These are phyloP conservation scores for Diplodus puntazzo DNA, from an alignment of 2,797 vertebrate species.

Conservation along the genomic window DNA sequence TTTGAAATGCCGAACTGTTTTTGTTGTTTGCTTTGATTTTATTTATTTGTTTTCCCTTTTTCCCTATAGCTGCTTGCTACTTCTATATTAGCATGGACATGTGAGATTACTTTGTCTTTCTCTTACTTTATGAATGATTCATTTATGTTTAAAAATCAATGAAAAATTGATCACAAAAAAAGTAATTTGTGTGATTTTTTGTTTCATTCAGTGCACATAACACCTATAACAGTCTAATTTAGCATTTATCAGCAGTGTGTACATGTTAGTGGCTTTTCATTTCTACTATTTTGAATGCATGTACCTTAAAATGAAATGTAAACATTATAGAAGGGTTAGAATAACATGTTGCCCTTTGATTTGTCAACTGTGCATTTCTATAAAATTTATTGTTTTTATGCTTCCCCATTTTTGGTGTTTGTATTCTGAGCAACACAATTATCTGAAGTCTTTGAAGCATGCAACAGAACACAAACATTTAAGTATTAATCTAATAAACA, in stretches of 20 bases:
- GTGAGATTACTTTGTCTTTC: no score
- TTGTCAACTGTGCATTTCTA: not conserved
- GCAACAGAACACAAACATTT: conserved; percentile 20
- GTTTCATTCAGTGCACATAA: not conserved
- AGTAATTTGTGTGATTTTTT: not conserved
- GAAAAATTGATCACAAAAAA: no score
- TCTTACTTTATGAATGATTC: no score
- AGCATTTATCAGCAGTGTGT: not conserved
- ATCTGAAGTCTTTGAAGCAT: conserved; percentile 6
- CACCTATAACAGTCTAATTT: not conserved
- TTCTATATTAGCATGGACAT: no score
- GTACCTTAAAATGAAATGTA: not conserved
- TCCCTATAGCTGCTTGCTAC: no score
- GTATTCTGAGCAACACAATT: conserved; percentile 4
- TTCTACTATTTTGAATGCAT: not conserved
- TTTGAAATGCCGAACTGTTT: no score
- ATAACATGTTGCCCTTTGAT: not conserved
- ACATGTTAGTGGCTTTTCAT: not conserved
- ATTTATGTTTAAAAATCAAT: no score
- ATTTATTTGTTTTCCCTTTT: no score
- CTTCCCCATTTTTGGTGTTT: not conserved
- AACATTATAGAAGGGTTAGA: not conserved
- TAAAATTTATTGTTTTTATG: not conserved
- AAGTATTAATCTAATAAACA: conserved; percentile 32
- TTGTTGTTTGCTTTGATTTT: no score